Evolutionary conservation across 2,113 vertebrate species (phyloP).

Genomic region (Mixornis gularis): DNA sequence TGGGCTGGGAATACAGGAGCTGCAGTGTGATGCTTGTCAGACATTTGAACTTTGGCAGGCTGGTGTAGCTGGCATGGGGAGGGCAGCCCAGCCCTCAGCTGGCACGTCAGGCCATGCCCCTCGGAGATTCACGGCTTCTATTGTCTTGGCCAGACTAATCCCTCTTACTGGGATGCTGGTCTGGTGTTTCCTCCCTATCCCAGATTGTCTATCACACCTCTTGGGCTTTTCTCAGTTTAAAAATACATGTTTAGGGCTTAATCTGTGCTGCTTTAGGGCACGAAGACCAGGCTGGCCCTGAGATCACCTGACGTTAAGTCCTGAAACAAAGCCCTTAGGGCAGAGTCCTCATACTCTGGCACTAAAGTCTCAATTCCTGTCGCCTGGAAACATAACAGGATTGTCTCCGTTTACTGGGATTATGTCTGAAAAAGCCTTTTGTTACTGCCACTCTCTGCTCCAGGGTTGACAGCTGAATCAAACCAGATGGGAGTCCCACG

Average conservation of each 20-base stretch:
- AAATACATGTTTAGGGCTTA: slow-evolving; percentile 57
- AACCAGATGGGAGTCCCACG: slow-evolving; percentile 39
- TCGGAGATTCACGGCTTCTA: slow-evolving; percentile 23
- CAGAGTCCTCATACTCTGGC: slow-evolving; percentile 46
- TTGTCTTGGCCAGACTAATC: slow-evolving; percentile 57
- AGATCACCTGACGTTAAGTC: slow-evolving; percentile 51
- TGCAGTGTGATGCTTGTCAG: slow-evolving; percentile 51
- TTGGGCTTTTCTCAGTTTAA: slow-evolving; percentile 43
- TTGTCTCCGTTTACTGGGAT: slow-evolving; percentile 58
- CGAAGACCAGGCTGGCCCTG: slow-evolving; percentile 42
- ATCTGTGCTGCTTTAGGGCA: slow-evolving; percentile 52
- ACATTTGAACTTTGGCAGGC: slow-evolving; percentile 57
- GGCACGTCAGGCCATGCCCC: slow-evolving; percentile 39
- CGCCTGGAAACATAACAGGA: slow-evolving; percentile 61
- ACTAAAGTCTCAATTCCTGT: slow-evolving; percentile 58
- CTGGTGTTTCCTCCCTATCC: slow-evolving; percentile 1
- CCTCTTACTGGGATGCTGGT: neutral
- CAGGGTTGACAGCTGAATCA: slow-evolving; percentile 52
- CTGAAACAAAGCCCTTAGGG: slow-evolving; percentile 52
- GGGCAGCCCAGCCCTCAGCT: slow-evolving; percentile 57
- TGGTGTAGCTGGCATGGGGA: slow-evolving; percentile 38
- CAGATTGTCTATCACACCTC: slow-evolving; percentile 38
- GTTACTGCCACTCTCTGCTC: slow-evolving; percentile 50
- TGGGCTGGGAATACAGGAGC: slow-evolving; percentile 57
- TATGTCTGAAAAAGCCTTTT: slow-evolving; percentile 58